Evolutionary conservation across 2,113 vertebrate species (phyloP), one percentile per base, ranked within the genome.

Genomic region (Lepisosteus osseus): DNA sequence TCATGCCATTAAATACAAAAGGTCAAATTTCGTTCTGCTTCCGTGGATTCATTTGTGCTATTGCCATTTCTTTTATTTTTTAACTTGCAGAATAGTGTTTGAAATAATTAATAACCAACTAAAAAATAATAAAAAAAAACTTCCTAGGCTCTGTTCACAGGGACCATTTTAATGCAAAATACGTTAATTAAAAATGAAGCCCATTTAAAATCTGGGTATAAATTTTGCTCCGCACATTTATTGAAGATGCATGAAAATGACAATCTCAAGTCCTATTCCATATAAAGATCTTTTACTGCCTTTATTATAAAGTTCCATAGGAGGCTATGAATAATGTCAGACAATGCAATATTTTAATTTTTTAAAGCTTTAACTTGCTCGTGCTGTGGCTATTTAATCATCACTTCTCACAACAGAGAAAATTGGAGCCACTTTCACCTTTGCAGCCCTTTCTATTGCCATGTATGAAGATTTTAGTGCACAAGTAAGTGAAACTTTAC

Each of bases 401-500:
- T 42, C n/a, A 61, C 17, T 47, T 14, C 55, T 54, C 65, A 13
- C 29, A 57, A 64, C 15, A 13, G 14, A 14, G 56, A 56, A 51
- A 45, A 72, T 57, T 67, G 59, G 45, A 56, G 41, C 29, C 65
- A 11, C 12, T 14, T 57, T 42, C 64, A 59, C 17, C 45, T 61
- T 13, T 14, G 12, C 65, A 44, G 17, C 65, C 54, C 41, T 65
- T 62, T 59, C 43, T 70, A 72, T 64, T 74, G 47, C 5, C 5
- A 51, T 51, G 68, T 72, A 15, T 47, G 68, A 51, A 71, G 67
- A 77, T 67, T 29, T 62, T 68, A 73, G 79, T 80, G 81, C 67
- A 81, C 71, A 79, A 79, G 76, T 75, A 68, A 76, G 75, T 59
- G n/a, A 63, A 64, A 70, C 62, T 44, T 6, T 7, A 43, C 11